Base-by-base conservation (phyloP, 2,888 invertebrate species). In the Polietes domitor region DNA sequence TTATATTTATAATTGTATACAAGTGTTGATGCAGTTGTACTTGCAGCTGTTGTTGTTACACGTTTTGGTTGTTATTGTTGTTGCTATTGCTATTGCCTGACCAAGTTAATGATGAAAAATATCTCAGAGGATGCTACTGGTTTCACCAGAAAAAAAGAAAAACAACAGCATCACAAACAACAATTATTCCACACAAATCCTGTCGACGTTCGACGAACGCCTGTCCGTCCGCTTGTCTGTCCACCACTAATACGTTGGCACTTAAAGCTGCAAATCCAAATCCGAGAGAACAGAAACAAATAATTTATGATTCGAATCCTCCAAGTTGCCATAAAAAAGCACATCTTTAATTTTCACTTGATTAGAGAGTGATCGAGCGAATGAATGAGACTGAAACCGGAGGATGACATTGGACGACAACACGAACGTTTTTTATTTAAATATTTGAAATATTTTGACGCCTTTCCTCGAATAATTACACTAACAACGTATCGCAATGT, bases 91-190 rank as follows among this genome's bases (percentile, higher is more conserved):
- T 28, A 41, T 68, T n/a, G 53, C 50, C 32, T 58, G 21, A 41
- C 15, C n/a, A 55, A 15, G 28, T 63, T 71, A 77, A 77, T 83
- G 77, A 83, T 77, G 75, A 74, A 75, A 83, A 77, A 75, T 75
- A 28, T 53, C 26, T 12, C 70, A 26, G 73, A 72, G 68, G 61
- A 68, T 47, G 72, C 76, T 76, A 79, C 79, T 82, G 82, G 71
- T 78, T 70, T 68, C 73, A 77, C 17, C 83, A 77, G 55, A n/a
- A n/a, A n/a, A n/a, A n/a, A n/a, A n/a, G 37, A 9, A 9, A 7
- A 37, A 37, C 71, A 68, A 6, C 55, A 17, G 58, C 26, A 21
- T 26, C 21, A 55, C 73, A 37, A 74, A 28, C 58, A 76, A 68
- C 68, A 76, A 77, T 76, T 78, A 80, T 74, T 77, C 55, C 76